Conservation (phyloP, 2,113 vertebrate species). For the Oreochromis spilurus region DNA sequence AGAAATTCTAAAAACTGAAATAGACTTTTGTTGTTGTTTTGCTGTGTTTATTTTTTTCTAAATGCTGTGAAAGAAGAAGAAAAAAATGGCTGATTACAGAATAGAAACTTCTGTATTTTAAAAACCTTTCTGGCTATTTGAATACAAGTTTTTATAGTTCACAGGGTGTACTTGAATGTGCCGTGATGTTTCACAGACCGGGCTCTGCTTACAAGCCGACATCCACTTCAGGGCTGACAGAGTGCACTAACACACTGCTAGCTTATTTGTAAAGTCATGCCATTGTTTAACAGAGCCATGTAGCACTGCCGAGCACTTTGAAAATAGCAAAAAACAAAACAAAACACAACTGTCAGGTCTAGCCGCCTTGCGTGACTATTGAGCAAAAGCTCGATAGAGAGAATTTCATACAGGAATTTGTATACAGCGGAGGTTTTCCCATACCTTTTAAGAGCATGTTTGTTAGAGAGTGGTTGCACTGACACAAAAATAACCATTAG, state of each 20-base stretch:
- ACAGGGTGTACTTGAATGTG: background rate
- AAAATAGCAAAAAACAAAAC: background rate
- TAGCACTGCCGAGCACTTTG: background rate
- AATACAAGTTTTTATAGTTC: background rate
- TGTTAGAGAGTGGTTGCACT: background rate
- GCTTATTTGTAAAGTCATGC: background rate
- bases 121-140: background rate
- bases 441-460: background rate
- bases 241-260: background rate
- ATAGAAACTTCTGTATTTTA: background rate
- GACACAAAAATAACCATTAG: background rate
- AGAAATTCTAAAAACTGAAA: background rate
- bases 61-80: background rate
- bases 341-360: background rate
- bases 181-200: background rate
- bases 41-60: background rate
- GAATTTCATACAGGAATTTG: background rate
- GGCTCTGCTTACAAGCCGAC: background rate
- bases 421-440: background rate
- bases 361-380: background rate
- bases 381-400: too few relatives aligned
- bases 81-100: background rate
- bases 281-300: background rate
- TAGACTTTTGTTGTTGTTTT: background rate
- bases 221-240: background rate